Conservation (phyloP, 2,888 invertebrate species). For the Scaptomyza caliginosa region DNA sequence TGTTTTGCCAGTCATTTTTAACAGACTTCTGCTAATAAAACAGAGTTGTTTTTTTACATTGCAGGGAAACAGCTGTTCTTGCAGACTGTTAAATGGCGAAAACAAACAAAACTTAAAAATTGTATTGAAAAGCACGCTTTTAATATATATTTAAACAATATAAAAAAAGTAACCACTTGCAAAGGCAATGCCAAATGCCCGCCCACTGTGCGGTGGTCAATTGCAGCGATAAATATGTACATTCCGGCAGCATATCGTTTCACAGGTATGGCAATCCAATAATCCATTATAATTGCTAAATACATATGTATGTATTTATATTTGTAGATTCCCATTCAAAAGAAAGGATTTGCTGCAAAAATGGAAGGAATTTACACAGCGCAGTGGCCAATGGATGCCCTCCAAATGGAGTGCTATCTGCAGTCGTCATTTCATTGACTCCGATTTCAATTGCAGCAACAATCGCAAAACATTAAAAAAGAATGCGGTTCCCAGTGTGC, state of each 20-base stretch:
- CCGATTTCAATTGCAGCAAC: conserved; percentile 80
- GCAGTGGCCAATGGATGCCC: conserved; percentile 82
- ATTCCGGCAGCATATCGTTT: conserved; percentile 82
- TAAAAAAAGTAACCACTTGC: neutral
- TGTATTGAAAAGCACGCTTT: neutral
- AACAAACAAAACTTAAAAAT: conserved; percentile 7
- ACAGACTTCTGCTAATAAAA: conserved; percentile 4
- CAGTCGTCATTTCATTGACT: conserved; percentile 81
- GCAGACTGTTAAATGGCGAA: conserved; percentile 11
- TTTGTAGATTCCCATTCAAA: conserved; percentile 82
- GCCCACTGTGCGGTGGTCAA: conserved; percentile 83
- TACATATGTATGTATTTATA: neutral
- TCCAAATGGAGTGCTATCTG: conserved; percentile 84
- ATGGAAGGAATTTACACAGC: conserved; percentile 82
- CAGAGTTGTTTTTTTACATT: conserved; percentile 4
- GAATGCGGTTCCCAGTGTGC: conserved; percentile 78
- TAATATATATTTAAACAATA: too few relatives aligned
- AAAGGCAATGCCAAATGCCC: conserved; percentile 73
- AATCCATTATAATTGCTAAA: too few relatives aligned
- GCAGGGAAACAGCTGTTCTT: neutral
- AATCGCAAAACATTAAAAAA: conserved; percentile 81
- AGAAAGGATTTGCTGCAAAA: conserved; percentile 77
- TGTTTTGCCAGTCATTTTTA: neutral
- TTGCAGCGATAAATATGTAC: conserved; percentile 83
- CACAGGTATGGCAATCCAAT: conserved; percentile 77